Evolutionary conservation across 2,797 vertebrate species (phyloP), one percentile per base, ranked within the genome.

Genomic region (Falco concolor): DNA sequence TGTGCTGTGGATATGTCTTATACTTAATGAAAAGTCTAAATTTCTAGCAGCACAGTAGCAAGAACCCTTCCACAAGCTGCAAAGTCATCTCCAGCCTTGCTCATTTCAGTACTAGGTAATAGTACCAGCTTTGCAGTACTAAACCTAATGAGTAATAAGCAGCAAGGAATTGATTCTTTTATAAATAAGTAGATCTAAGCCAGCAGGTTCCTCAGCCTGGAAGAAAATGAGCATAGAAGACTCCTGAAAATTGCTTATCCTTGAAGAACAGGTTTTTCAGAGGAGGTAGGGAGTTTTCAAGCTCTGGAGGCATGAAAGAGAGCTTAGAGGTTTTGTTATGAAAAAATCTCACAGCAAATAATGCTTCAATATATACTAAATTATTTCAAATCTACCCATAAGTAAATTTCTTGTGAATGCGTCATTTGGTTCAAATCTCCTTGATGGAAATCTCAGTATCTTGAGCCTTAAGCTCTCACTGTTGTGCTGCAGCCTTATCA

Each of bases 21-120:
- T 59, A 88, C 83, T 90, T 83, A 85, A 91, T 89, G 64, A 86
- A 87, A 56, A 70, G 30, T 28, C 25, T 50, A 47, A 75, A 38
- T 61, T 95, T 95, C 89, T 59, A 86, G 34, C 16, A 85, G 18
- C 16, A 34, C 13, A 28, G 9, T 23, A 44, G 18, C 40, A 54
- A 40, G 53, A 52, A 34, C 30, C 27, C 14, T 85, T 40, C n/a
- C 28, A 38, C 13, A 27, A 30, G 27, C 11, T 69, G 17, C 54
- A n/a, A 53, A 57, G 28, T 28, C 30, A 9, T 91, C 49, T 74
- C 19, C 27, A 30, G 36, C 42, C 34, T 64, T 73, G 13, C 12
- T 65, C 4, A 6, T 54, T 90, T 79, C 40, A 36, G 19, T 81
- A n/a, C 36, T 60, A 23, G n/a, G 52, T 82, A 38, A 36, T 12